Conservation (phyloP, 2,113 vertebrate species). For the Tiliqua scincoides region DNA sequence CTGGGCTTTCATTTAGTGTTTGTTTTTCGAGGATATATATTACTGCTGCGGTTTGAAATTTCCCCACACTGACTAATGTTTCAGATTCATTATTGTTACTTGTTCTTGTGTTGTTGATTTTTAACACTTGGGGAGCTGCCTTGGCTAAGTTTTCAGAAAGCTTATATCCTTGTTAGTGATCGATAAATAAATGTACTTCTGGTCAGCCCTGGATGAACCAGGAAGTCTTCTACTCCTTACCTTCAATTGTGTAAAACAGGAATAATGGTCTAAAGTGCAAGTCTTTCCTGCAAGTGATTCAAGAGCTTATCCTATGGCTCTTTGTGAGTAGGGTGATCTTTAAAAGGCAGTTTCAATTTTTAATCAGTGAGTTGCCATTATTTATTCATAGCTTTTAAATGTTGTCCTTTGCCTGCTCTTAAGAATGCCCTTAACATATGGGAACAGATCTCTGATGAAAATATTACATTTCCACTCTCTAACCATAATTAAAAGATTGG, state of each 20-base stretch:
- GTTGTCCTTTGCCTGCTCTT: too few relatives aligned
- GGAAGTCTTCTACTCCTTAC: not conserved
- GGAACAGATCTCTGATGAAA: not conserved
- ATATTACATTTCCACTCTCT: not conserved
- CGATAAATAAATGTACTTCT: not conserved
- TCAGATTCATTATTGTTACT: too few relatives aligned
- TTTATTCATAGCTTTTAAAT: too few relatives aligned
- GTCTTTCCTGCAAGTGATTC: not conserved
- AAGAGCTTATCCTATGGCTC: not conserved
- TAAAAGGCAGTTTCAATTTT: not conserved
- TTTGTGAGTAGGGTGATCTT: not conserved
- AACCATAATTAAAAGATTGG: not conserved
- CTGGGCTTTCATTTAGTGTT: too few relatives aligned
- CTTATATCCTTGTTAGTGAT: too few relatives aligned
- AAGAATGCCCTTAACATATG: not conserved
- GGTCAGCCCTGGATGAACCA: not conserved
- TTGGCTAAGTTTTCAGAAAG: too few relatives aligned
- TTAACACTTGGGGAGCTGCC: not conserved
- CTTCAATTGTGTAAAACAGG: not conserved
- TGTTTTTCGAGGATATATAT: too few relatives aligned
- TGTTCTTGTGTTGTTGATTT: too few relatives aligned
- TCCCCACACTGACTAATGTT: too few relatives aligned
- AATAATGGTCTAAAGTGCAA: not conserved
- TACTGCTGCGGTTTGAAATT: too few relatives aligned
- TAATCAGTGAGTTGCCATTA: too few relatives aligned